Evolutionary conservation across 2,113 vertebrate species (phyloP), one percentile per base, ranked within the genome.

Genomic region (Excalfactoria chinensis): DNA sequence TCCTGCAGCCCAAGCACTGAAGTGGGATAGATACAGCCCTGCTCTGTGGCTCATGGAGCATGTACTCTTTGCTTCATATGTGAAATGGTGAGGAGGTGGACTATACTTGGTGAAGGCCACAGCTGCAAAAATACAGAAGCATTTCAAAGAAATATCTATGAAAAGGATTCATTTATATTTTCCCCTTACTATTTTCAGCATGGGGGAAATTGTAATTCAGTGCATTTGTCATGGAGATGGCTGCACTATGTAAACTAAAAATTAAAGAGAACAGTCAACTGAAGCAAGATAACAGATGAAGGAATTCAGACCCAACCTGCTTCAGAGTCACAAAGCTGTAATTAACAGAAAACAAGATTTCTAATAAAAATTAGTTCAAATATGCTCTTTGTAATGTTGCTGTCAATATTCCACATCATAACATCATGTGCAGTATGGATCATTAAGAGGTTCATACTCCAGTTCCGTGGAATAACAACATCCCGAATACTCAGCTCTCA

Each of bases 21-120:
- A 62, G 26, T 6, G 28, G 44, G 28, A 19, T 17, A 9, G 4
- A 1, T 5, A 11, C 0, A 0, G 25, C 20, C 68, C 32, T 51
- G 43, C 43, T 68, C 17, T 0, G 2, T 9, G 34, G 17, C 21
- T 68, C 30, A 7, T 1, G 3, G 43, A 84, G 28, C 4, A 5
- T 9, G 1, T 63, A 43, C 11, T 55, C 20, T 63, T 78, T 34
- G 5, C 46, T 63, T 56, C 8, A 30, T 28, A 13, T 7, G 6
- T 40, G 21, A 60, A 70, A 35, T 9, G 63, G 34, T 0, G 3
- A 68, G 88, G 22, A 51, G 6, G 9, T 26, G 30, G 21, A 41
- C 48, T 35, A 11, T 9, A 11, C 6, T n/a, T 7, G 12, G 37
- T 9, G 30, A 70, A 69, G 58, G 17, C 6, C n/a, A 53, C 21